Evolutionary conservation across 2,113 vertebrate genomes (phyloP).

Genomic region (Arvicanthis niloticus): DNA sequence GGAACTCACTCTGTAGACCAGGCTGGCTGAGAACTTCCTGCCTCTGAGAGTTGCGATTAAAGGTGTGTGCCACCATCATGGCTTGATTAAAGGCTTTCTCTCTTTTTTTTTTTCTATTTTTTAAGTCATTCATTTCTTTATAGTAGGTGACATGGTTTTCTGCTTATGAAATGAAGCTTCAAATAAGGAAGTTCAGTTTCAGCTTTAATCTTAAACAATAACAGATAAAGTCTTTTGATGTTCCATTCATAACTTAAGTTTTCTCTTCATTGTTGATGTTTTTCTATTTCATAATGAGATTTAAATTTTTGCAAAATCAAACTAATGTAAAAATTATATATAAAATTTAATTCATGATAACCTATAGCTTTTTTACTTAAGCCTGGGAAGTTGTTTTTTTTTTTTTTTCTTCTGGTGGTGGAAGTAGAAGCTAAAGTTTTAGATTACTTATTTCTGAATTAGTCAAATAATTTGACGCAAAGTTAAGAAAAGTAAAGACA

Average conservation of each 20-base stretch:
- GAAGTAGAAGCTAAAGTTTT: neutral
- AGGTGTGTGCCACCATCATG: neutral
- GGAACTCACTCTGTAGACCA: neutral
- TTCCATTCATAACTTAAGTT: constrained; percentile 30
- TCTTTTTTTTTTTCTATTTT: neutral
- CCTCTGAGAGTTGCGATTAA: neutral
- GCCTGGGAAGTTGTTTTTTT: neutral
- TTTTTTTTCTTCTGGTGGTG: neutral
- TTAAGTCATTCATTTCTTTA: neutral
- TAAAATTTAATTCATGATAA: constrained; percentile 36
- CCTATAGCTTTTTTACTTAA: constrained; percentile 35
- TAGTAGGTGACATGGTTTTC: neutral
- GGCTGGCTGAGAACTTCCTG: neutral
- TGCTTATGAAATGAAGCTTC: constrained; percentile 30
- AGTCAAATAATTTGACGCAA: neutral
- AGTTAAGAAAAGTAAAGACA: neutral
- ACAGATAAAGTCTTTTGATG: constrained; percentile 33
- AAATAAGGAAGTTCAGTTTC: constrained; percentile 42
- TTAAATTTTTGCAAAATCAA: constrained; percentile 14
- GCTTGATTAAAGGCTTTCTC: neutral
- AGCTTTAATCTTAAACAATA: constrained; percentile 18
- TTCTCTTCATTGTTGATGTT: constrained; percentile 24
- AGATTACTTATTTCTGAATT: constrained; percentile 11
- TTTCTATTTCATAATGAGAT: neutral
- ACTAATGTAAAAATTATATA: constrained; percentile 31